These are phyloP conservation scores for Oncorhynchus nerka DNA, from an alignment of 2,113 vertebrate species.

Conservation along the genomic window DNA sequence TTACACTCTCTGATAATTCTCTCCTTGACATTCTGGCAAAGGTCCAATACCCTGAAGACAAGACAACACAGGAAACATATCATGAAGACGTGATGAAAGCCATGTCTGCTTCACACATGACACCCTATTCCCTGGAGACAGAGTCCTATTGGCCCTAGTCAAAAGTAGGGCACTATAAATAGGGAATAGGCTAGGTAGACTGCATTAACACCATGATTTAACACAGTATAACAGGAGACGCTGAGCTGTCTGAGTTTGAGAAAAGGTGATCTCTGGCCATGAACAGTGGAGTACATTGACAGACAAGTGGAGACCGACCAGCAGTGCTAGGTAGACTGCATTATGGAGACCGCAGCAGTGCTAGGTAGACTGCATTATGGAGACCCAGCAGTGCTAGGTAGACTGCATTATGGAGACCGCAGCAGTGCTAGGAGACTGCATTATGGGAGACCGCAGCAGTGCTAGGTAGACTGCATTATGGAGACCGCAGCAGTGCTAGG, in stretches of 20 bases:
- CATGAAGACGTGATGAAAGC: background rate
- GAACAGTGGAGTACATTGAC: background rate
- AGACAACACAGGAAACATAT: background rate
- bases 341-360: too few relatives aligned
- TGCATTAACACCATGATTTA: background rate
- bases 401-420: too few relatives aligned
- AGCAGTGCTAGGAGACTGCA: conserved; percentile 3
- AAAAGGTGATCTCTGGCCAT: background rate
- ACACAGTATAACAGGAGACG: background rate
- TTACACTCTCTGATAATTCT: conserved; percentile 92
- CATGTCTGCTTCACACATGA: background rate
- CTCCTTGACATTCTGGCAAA: conserved; percentile 95
- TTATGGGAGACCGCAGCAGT: conserved; percentile 18
- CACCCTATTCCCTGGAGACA: too few relatives aligned
- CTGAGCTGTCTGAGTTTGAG: background rate
- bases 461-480: background rate
- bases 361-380: conserved; percentile 25
- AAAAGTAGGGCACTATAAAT: background rate
- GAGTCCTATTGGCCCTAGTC: too few relatives aligned
- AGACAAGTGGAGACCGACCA: background rate
- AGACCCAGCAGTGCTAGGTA: background rate
- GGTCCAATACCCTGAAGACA: conserved; percentile 87
- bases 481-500: too few relatives aligned
- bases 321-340: background rate
- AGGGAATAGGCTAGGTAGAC: background rate